A percentile compares a stretch with the other conserved stretches of the same genome.
These are phyloP conservation scores for Halcyon smyrnensis DNA, from an alignment of 2,797 vertebrate species.

Conservation along the genomic window DNA sequence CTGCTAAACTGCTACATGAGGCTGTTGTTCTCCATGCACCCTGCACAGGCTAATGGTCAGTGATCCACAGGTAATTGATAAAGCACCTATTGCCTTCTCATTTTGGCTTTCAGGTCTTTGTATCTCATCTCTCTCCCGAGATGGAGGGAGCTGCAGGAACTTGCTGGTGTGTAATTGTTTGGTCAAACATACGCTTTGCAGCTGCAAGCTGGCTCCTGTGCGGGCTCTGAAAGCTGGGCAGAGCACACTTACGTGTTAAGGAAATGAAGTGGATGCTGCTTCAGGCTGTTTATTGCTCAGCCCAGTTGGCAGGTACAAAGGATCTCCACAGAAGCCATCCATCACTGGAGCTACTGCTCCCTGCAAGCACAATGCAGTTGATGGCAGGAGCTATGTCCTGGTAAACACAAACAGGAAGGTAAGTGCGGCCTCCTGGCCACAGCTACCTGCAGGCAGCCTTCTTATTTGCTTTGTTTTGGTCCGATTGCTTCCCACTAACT, in stretches of 20 bases:
- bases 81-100: background rate
- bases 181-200: background rate
- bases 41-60: background rate
- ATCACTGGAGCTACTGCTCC: background rate
- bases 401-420: slow-evolving; percentile 41
- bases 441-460: background rate
- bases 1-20: background rate
- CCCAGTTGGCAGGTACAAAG: background rate
- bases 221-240: background rate
- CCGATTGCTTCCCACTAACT: background rate
- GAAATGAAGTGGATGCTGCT: background rate
- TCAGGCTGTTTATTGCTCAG: background rate
- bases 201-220: background rate
- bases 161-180: background rate
- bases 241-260: accelerated
- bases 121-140: background rate
- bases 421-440: background rate
- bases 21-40: background rate
- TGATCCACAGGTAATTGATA: background rate
- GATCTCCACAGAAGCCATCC: slow-evolving; percentile 14
- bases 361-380: background rate
- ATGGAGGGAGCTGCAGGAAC: background rate
- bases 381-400: background rate
- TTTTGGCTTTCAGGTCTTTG: background rate
- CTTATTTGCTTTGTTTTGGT: slow-evolving; percentile 46